Percentiles rank a stretch among this genome's conserved stretches.
Conservation (phyloP, 1,140 invertebrate genomes). For the Drosophila neocordata region DNA sequence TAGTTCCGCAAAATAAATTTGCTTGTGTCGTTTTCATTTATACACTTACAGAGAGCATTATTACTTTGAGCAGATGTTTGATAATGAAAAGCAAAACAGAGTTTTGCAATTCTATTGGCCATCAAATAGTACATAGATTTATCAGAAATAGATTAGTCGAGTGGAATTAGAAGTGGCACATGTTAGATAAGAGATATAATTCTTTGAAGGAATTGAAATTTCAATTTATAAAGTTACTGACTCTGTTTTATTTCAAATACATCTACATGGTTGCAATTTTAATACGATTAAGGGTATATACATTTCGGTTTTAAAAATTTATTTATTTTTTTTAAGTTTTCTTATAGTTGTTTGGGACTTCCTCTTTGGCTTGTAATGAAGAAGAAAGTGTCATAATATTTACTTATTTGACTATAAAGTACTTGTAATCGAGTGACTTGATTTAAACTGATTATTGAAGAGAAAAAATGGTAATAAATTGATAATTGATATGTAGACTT, state of each 20-base stretch:
- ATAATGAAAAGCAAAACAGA: background rate
- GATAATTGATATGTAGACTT: too few relatives aligned
- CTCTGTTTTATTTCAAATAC: too few relatives aligned
- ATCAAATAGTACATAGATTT: too few relatives aligned
- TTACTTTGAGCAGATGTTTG: background rate
- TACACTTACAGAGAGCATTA: background rate
- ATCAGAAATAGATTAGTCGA: too few relatives aligned
- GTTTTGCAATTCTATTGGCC: background rate
- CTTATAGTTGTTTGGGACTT: slow-evolving; percentile 20
- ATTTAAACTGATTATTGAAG: too few relatives aligned
- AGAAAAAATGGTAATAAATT: too few relatives aligned
- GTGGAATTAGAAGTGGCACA: too few relatives aligned
- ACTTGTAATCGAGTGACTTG: background rate
- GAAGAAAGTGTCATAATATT: slow-evolving; percentile 60
- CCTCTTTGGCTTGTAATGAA: slow-evolving; percentile 54
- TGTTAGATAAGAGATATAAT: background rate
- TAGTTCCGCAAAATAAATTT: slow-evolving; percentile 81
- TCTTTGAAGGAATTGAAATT: too few relatives aligned
- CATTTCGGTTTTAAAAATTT: background rate
- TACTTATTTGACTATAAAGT: slow-evolving; percentile 40
- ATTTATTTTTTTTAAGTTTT: slow-evolving; percentile 25
- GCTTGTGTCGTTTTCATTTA: slow-evolving; percentile 27
- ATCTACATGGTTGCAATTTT: too few relatives aligned
- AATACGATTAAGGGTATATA: background rate
- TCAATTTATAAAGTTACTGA: too few relatives aligned